These are phyloP conservation scores for Anas platyrhynchos DNA, from an alignment of 2,113 vertebrate species.

Conservation along the genomic window DNA sequence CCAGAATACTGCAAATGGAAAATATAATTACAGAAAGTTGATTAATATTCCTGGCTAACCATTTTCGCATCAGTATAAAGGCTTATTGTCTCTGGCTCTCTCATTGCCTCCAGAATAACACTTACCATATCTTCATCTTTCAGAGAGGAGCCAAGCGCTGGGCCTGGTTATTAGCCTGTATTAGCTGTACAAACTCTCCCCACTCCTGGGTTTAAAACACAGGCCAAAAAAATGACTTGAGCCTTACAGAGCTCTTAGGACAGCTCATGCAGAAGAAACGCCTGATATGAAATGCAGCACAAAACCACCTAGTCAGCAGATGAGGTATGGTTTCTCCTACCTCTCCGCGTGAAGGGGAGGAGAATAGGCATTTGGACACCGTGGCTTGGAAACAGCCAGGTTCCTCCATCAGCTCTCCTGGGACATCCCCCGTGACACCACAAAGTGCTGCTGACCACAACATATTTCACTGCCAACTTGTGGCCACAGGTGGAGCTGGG, in stretches of 20 bases:
- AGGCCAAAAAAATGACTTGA: constrained; percentile 31
- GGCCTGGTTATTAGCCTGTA: not conserved
- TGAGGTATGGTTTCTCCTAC: not conserved
- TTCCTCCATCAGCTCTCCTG: accelerated
- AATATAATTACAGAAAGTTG: constrained; percentile 44
- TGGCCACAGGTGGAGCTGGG: not conserved
- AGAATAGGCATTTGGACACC: not conserved
- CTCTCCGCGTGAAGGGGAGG: not conserved
- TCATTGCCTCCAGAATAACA: constrained; percentile 33
- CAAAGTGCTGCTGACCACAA: not conserved
- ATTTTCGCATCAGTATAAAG: constrained; percentile 49
- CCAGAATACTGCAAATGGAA: constrained; percentile 45
- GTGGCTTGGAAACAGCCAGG: accelerated
- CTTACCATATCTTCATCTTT: constrained; percentile 46
- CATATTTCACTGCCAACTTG: not conserved
- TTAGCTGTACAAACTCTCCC: constrained; percentile 22
- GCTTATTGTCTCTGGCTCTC: constrained; percentile 53
- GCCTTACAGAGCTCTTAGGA: not conserved
- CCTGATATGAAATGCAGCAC: not conserved
- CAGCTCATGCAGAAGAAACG: constrained; percentile 37
- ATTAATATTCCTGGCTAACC: constrained; percentile 52
- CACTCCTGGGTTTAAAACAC: not conserved
- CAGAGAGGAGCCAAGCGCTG: constrained; percentile 35
- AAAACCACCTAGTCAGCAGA: not conserved
- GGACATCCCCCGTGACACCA: not conserved